Evolutionary conservation across 2,888 invertebrate species (phyloP), one percentile per base, ranked within the genome.

Genomic region (Brachynemurus nebulosus): DNA sequence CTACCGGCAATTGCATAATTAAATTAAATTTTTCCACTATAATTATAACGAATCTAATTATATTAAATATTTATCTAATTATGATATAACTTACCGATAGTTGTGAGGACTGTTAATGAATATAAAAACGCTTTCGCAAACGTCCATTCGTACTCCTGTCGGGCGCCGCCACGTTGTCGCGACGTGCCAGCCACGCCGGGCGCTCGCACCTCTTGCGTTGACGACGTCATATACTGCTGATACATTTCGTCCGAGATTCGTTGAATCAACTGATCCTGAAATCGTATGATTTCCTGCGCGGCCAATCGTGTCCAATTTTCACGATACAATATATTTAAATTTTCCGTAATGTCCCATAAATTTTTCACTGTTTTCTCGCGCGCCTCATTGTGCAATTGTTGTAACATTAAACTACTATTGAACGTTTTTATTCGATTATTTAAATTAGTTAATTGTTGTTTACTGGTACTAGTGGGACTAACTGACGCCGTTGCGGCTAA

Each of bases 81-180:
- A 36, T 14, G 48, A 34, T 34, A 49, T 53, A 49, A 69, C 81
- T 80, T 64, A 88, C 88, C 88, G 61, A 88, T 86, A 48, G 88
- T 93, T 40, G 92, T 93, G 55, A 95, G 74, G 51, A 95, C 90
- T 27, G 93, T 93, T 53, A 95, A 74, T 17, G 92, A 92, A 67
- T 93, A 95, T 55, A 95, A 78, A 68, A 95, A 93, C 44, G 93
- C 89, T 57, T 83, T 78, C 44, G 88, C 86, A 62, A 88, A 80
- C 62, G 83, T 86, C 88, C 88, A 89, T 62, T 88, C 86, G 61
- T 80, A 76, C 54, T 80, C 78, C 52, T 70, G 68, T 52, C 46
- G 43, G 30, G 39, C 45, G 20, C 40, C 33, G 33, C 39, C 6
- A 59, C 60, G 1, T 52, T 50, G 5, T 30, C 40, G 38, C 4